These are phyloP conservation scores for Lathronympha strigana DNA, from an alignment of 2,888 invertebrate genomes.

Conservation along the genomic window DNA sequence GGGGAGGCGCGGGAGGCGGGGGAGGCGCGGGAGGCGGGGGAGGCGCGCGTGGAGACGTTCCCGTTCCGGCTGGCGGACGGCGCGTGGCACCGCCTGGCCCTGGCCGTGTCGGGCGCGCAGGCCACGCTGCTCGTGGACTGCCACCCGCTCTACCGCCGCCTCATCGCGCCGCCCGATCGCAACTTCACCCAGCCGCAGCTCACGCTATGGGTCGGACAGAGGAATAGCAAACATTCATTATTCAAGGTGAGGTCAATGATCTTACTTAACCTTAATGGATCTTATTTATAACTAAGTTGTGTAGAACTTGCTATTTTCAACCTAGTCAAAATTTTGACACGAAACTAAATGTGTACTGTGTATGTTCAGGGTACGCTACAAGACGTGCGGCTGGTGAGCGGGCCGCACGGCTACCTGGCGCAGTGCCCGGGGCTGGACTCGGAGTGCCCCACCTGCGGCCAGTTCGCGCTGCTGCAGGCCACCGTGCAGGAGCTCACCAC, in stretches of 20 bases:
- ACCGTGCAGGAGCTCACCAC: slow-evolving; percentile 92
- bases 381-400: slow-evolving; percentile 93
- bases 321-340: too few relatives aligned
- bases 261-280: too few relatives aligned
- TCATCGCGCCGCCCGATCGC: slow-evolving; percentile 90
- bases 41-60: slow-evolving; percentile 92
- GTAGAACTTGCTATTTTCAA: too few relatives aligned
- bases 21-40: slow-evolving; percentile 85
- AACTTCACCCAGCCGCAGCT: slow-evolving; percentile 90
- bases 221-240: slow-evolving; percentile 92
- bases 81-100: slow-evolving; percentile 93
- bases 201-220: slow-evolving; percentile 94
- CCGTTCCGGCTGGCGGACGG: slow-evolving; percentile 94
- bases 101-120: slow-evolving; percentile 92
- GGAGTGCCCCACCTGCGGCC: slow-evolving; percentile 95
- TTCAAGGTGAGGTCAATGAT: too few relatives aligned
- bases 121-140: slow-evolving; percentile 94
- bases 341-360: slow-evolving; percentile 42
- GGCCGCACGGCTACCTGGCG: slow-evolving; percentile 92
- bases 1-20: slow-evolving; percentile 82
- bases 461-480: slow-evolving; percentile 92
- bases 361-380: slow-evolving; percentile 92
- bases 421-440: slow-evolving; percentile 94
- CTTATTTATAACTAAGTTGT: too few relatives aligned
- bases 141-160: slow-evolving; percentile 92